Conservation (phyloP, 2,113 vertebrate genomes). For the Murina feae region DNA sequence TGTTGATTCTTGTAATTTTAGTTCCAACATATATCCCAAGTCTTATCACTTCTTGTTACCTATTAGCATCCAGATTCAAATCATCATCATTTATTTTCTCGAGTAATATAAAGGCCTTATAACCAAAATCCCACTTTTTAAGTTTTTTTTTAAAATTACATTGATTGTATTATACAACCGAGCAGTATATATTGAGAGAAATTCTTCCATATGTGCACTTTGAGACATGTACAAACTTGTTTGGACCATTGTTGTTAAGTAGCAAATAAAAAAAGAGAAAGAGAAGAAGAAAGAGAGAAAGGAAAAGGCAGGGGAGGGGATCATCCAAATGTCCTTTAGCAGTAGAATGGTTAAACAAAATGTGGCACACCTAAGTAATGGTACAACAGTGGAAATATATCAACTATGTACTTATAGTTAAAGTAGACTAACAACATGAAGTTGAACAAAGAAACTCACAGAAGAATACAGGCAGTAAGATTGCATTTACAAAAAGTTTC, state of each 20-base stretch:
- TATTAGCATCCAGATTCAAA: background rate
- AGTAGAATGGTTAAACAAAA: background rate
- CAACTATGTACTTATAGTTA: background rate
- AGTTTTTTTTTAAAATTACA: background rate
- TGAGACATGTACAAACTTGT: background rate
- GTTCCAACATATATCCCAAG: background rate
- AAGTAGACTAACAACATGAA: background rate
- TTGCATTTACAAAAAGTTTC: background rate
- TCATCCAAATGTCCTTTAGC: background rate
- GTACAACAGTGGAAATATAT: background rate
- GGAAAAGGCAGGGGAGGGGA: background rate
- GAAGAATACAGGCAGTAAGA: background rate
- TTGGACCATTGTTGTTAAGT: background rate
- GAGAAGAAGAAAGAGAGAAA: background rate
- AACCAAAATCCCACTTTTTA: background rate
- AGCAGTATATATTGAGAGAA: background rate
- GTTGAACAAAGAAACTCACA: background rate
- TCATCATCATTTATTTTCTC: background rate
- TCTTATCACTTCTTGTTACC: background rate
- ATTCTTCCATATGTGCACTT: background rate
- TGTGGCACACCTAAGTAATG: background rate
- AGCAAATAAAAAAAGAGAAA: background rate
- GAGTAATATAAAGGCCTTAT: background rate
- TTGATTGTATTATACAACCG: background rate
- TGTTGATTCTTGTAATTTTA: constrained; percentile 7